phyloP scores from a whole-genome alignment of 2,113 vertebrate genomes.

The Bubo scandiacus region DNA sequence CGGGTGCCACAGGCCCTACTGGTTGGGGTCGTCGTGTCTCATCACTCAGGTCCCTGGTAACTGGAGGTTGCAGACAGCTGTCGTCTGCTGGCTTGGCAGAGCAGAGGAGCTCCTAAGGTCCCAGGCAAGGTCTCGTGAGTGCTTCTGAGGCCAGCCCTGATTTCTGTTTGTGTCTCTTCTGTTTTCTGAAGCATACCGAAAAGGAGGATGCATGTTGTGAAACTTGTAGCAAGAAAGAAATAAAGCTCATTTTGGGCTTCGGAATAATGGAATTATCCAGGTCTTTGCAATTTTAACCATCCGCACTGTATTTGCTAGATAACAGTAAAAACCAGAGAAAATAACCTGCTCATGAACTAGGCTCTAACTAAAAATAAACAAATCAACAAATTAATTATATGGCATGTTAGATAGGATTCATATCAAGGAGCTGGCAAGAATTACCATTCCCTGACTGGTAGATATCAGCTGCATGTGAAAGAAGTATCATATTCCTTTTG shows the following conservation, averaged over 20 bases:
- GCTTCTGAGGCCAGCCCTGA: background rate
- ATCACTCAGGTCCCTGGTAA: accelerated
- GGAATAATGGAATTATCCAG: background rate
- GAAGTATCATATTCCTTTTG: background rate
- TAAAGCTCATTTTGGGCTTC: background rate
- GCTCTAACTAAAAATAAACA: background rate
- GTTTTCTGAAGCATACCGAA: background rate
- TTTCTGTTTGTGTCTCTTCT: background rate
- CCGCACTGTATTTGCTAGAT: accelerated
- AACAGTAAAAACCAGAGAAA: background rate
- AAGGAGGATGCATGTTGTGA: background rate
- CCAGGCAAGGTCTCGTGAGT: background rate
- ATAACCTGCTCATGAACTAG: background rate
- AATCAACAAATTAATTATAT: background rate
- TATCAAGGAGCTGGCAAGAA: background rate
- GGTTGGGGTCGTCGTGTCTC: background rate
- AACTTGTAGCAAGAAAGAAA: background rate
- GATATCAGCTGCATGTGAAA: background rate
- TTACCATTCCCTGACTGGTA: background rate
- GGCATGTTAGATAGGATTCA: background rate
- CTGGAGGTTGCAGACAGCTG: background rate
- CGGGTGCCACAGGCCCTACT: background rate
- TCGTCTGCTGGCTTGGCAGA: background rate
- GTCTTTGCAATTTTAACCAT: background rate
- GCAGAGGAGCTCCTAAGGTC: background rate